Conservation (phyloP, 2,888 invertebrate species). For the Augochlorella aurata region DNA sequence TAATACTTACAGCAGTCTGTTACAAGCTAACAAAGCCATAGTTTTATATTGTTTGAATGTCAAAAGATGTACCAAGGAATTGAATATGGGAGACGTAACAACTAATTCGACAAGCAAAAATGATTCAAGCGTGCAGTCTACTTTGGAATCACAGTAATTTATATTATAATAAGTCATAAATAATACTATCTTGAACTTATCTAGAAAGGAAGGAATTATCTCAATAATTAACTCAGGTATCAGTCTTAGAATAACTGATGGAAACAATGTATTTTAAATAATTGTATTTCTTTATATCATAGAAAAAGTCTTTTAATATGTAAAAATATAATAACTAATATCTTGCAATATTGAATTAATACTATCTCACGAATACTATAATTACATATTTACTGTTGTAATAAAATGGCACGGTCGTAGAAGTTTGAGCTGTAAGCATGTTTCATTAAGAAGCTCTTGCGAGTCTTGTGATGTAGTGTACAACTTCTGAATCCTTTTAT, state of each 20-base stretch:
- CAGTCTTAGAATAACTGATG: not conserved
- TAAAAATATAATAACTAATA: slow-evolving; percentile 35
- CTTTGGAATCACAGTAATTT: not conserved
- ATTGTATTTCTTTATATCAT: slow-evolving; percentile 44
- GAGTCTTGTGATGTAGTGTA: slow-evolving; percentile 27
- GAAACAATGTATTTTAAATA: slow-evolving; percentile 22
- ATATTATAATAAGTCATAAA: slow-evolving; percentile 3
- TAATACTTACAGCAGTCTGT: slow-evolving; percentile 80
- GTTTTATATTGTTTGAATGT: slow-evolving; percentile 80
- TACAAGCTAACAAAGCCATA: slow-evolving; percentile 83
- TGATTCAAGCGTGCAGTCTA: not conserved
- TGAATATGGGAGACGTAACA: not conserved
- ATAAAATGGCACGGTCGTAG: slow-evolving; percentile 42
- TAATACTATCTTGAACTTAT: not conserved
- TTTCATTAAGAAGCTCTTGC: slow-evolving; percentile 24
- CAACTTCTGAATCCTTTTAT: slow-evolving; percentile 34
- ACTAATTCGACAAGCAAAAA: not conserved
- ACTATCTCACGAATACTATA: slow-evolving; percentile 28
- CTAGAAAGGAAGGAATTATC: not conserved
- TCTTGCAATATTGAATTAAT: slow-evolving; percentile 6
- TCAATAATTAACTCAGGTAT: not conserved
- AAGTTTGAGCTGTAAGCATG: slow-evolving; percentile 15
- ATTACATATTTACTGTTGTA: slow-evolving; percentile 8
- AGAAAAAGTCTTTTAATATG: slow-evolving; percentile 48
- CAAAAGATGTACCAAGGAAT: slow-evolving; percentile 63